These are phyloP conservation scores for Mustela nigripes DNA, from an alignment of 2,113 vertebrate genomes.

Conservation along the genomic window DNA sequence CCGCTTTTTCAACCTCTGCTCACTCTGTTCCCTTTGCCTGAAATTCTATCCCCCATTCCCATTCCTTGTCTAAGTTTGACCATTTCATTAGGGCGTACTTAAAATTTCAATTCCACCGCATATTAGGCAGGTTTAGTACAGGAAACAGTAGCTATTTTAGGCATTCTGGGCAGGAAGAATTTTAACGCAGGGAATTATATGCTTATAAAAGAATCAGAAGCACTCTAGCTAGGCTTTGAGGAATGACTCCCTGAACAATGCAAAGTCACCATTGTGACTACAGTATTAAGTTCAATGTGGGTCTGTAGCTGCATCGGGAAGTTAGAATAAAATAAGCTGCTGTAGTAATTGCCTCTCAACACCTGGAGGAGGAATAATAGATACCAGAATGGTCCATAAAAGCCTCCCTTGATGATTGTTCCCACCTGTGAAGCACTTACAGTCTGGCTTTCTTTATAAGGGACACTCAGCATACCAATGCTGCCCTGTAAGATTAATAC, in stretches of 20 bases:
- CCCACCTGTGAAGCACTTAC: neutral
- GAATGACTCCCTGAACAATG: neutral
- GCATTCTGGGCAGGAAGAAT: constrained; percentile 18
- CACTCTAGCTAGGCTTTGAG: neutral
- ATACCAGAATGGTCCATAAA: neutral
- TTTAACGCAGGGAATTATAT: neutral
- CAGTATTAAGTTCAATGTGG: neutral
- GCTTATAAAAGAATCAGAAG: constrained; percentile 18
- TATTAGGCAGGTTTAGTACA: neutral
- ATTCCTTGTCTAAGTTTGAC: constrained; percentile 11
- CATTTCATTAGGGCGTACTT: neutral
- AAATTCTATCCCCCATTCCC: neutral
- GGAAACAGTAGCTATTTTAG: constrained; percentile 2
- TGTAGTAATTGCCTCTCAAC: neutral
- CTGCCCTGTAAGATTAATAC: neutral
- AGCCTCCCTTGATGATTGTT: neutral
- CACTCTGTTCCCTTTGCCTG: neutral
- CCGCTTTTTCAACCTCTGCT: constrained; percentile 37
- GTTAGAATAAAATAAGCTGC: neutral
- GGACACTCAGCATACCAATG: neutral
- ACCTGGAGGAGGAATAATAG: neutral
- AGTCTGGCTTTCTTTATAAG: neutral
- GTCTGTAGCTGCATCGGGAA: neutral
- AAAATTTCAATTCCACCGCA: constrained; percentile 41
- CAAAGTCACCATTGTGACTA: neutral